Conservation (phyloP, 1,140 invertebrate genomes). For the Tetraneura akinire region DNA sequence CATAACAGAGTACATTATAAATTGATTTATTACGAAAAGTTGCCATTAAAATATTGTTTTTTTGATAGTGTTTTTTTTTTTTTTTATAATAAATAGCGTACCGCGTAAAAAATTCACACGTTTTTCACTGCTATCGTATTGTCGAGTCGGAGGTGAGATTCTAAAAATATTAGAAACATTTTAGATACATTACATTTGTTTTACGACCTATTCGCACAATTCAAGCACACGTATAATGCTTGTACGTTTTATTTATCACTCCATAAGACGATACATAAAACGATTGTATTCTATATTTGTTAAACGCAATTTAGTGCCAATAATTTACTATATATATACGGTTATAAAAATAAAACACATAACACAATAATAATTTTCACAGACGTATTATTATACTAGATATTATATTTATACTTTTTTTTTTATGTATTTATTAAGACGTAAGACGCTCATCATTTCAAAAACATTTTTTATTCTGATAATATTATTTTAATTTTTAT, state of each 20-base stretch:
- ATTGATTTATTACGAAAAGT: no score
- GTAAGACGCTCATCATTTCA: no score
- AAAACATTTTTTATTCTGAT: no score
- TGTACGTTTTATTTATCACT: slow-evolving; percentile 5
- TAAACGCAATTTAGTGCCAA: neutral
- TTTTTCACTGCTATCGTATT: no score
- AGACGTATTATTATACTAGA: neutral
- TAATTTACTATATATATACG: neutral
- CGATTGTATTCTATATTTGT: neutral
- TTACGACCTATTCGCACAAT: neutral
- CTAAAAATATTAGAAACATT: neutral
- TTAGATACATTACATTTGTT: neutral
- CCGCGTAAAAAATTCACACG: no score
- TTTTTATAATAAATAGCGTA: no score
- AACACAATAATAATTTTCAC: neutral
- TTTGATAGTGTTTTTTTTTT: no score
- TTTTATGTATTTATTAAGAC: no score
- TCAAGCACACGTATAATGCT: neutral
- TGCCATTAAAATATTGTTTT: no score
- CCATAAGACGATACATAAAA: neutral
- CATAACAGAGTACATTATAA: no score
- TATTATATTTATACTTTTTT: no score
- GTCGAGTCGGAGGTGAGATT: neutral
- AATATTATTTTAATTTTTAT: no score
- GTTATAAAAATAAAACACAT: neutral